phyloP scores from a whole-genome alignment of 2,113 vertebrate genomes.

The Arizona elegans region DNA sequence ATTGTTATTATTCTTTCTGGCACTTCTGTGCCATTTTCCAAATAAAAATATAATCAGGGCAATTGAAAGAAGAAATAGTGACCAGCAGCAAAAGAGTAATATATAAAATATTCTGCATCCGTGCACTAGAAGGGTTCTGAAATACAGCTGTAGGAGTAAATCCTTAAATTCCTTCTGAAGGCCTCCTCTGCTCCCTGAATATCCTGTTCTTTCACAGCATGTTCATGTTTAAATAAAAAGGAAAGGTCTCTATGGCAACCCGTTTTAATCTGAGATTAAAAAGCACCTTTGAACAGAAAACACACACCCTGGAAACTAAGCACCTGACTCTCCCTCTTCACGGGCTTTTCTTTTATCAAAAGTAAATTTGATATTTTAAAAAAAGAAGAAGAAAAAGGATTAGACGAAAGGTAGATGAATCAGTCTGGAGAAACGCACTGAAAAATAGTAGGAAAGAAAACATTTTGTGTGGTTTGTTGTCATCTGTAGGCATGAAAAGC shows the following conservation, averaged over 20 bases:
- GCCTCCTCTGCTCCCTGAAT: conserved; percentile 34
- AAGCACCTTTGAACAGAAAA: conserved; percentile 66
- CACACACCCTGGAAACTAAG: conserved; percentile 46
- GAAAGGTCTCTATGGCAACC: conserved; percentile 75
- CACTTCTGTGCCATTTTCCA: neutral
- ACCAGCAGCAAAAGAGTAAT: neutral
- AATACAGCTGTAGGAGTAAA: neutral
- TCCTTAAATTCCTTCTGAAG: neutral
- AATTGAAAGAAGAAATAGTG: neutral
- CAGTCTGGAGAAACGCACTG: neutral
- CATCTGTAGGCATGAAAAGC: conserved; percentile 31
- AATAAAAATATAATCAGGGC: neutral
- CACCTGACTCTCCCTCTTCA: neutral
- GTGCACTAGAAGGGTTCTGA: neutral
- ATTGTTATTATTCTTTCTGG: neutral
- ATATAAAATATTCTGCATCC: too few species aligned
- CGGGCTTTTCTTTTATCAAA: conserved; percentile 29
- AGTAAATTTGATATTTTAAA: conserved; percentile 14
- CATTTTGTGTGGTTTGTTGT: conserved; percentile 27
- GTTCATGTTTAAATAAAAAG: conserved; percentile 75
- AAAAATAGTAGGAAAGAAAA: conserved; percentile 1
- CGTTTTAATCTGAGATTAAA: conserved; percentile 59
- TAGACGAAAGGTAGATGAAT: conserved; percentile 13
- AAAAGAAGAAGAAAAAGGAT: neutral
- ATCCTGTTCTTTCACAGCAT: conserved; percentile 69